Evolutionary conservation across 2,113 vertebrate species (phyloP).

Genomic region (Ameiurus melas): DNA sequence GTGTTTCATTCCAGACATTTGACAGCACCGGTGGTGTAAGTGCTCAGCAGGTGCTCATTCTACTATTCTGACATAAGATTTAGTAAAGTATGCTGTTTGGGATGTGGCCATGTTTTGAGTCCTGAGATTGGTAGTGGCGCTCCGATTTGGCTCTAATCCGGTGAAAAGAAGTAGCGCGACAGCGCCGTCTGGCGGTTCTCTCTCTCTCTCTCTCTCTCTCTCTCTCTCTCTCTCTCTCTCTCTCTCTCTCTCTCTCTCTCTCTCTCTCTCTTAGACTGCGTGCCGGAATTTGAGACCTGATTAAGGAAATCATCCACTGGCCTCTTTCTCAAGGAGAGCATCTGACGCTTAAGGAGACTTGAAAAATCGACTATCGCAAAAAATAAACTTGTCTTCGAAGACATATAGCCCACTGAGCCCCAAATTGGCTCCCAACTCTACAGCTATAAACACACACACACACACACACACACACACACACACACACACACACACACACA

Average conservation of each 20-base stretch:
- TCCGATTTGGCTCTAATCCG: neutral
- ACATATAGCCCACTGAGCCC: constrained; percentile 73
- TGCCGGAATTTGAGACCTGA: constrained; percentile 52
- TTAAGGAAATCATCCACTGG: constrained; percentile 67
- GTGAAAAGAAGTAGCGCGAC: constrained; percentile 3
- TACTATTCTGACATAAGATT: constrained; percentile 2
- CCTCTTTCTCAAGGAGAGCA: constrained; percentile 78
- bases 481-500: constrained; percentile 69
- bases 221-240: constrained; percentile 13
- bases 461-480: constrained; percentile 66
- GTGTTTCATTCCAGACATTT: neutral
- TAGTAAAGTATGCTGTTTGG: neutral
- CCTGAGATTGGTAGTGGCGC: neutral
- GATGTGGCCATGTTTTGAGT: neutral
- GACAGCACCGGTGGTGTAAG: neutral
- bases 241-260: constrained; percentile 18
- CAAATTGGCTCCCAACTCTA: constrained; percentile 78
- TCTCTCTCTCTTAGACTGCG: constrained; percentile 2
- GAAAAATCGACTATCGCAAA: constrained; percentile 79
- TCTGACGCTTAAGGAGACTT: constrained; percentile 75
- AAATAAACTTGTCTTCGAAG: constrained; percentile 82
- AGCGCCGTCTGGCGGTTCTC: constrained; percentile 51
- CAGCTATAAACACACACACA: constrained; percentile 73
- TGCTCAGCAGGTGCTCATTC: constrained; percentile 8
- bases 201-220: constrained; percentile 24